Evolutionary conservation across 2,113 vertebrate genomes (phyloP), one percentile per base, ranked within the genome.

Genomic region (Corvus cornix): DNA sequence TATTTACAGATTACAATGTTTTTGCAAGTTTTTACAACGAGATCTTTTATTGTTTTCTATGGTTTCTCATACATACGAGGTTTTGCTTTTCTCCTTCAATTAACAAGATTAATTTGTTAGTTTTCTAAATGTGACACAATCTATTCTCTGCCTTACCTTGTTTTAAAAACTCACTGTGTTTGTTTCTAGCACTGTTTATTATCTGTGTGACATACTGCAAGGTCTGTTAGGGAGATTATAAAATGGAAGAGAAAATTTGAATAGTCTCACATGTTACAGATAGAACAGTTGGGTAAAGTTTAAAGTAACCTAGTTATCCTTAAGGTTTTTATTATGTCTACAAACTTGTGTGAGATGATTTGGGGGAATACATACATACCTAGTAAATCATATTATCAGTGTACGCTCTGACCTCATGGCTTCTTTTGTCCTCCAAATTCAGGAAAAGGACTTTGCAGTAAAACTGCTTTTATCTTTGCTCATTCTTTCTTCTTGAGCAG

Each of bases 61-160:
- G 31, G 13, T 41, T 91, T 79, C 53, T 82, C 1, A 2, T 68
- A 11, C 3, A 0, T 44, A 7, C 0, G 10, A 69, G 7, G 8
- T 63, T 73, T 86, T 69, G 19, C 13, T 89, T 64, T 44, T 49
- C 16, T 75, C 28, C 28, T 81, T 84, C 15, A 59, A 21, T 31
- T 87, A 51, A n/a, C 7, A 27, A 63, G 11, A 46, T 62, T 33
- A 43, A n/a, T 78, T 68, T 81, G 8, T 37, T 70, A 30, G 7
- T 63, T 89, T 84, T 67, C 33, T 63, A 18, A 69, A 67, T 30
- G 10, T 46, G n/a, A 13, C 11, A 43, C 17, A 43, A 8, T 49
- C 6, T n/a, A 30, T 55, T 72, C 24, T 68, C 18, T 80, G 20
- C n/a, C 11, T 87, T 31, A 31, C 19, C 21, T 80, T 63, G 27